Evolutionary conservation across 2,113 vertebrate species (phyloP), one percentile per base, ranked within the genome.

Genomic region (Corythornis cristatus): DNA sequence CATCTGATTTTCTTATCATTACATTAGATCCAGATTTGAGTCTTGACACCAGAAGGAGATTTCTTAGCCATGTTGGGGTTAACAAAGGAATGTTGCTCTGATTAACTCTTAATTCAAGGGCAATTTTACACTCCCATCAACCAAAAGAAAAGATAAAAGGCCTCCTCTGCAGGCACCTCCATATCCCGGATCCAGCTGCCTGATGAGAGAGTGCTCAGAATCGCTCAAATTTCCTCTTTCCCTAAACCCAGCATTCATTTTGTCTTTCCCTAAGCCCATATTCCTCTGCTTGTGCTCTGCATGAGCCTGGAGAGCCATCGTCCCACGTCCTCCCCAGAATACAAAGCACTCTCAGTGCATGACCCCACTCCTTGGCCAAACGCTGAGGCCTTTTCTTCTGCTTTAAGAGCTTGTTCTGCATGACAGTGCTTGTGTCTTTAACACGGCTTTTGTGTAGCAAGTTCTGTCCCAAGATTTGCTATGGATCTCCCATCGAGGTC

Each of bases 361-460:
- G 93, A 96, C 93, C 95, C 89, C 83, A 58, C 66, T 92, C 68
- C 67, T 91, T 79, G 82, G 82, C 93, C 96, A 93, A 92, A 94
- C 56, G 81, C 91, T 91, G 93, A 95, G 74, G 21, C 71, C 86
- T 92, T 96, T 96, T 96, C 95, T 96, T 95, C 84, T 73, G 31
- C 84, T 78, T 50, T 87, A 14, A 94, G 83, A 86, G 80, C 90
- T 95, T 93, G 91, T 94, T 96, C 95, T 96, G 96, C 94, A 96
- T 95, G 96, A 95, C 95, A 96, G 95, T 96, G 86, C 94, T 92
- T 95, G 81, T 92, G 84, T 70, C 71, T 93, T 95, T 87, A 94
- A 89, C 93, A 86, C 25, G 40, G 61, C 95, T 76, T 96, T 96
- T 96, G 95, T 96, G 86, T 65, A 62, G 73, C 83, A 75, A 61